A percentile compares a stretch with the other conserved stretches of the same genome.
Evolutionary conservation across 2,113 vertebrate species (phyloP).

Genomic region (Hippocampus abdominalis): DNA sequence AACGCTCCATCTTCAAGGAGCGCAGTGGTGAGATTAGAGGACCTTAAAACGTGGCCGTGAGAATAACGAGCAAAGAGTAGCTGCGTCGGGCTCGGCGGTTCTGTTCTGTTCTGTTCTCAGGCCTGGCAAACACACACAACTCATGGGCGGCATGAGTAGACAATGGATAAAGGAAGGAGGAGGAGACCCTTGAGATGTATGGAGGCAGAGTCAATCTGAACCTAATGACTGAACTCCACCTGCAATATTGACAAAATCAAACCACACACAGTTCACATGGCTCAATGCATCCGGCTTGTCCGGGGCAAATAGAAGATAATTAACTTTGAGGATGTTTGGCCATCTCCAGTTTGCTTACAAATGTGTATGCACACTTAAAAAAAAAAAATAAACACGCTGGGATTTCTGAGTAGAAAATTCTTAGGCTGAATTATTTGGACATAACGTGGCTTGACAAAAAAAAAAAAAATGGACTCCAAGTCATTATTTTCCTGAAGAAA

Average conservation of each 20-base stretch:
- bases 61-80: slow-evolving; percentile 24
- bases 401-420: too few relatives aligned
- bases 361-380: too few relatives aligned
- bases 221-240: slow-evolving; percentile 27
- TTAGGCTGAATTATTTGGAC: too few relatives aligned
- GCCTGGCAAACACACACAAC: slow-evolving; percentile 26
- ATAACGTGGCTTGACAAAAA: too few relatives aligned
- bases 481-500: too few relatives aligned
- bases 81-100: slow-evolving; percentile 17
- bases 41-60: slow-evolving; percentile 33
- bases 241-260: slow-evolving; percentile 27
- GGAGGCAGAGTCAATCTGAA: slow-evolving; percentile 22
- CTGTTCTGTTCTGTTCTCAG: neutral
- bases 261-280: slow-evolving; percentile 9
- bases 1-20: slow-evolving; percentile 30
- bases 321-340: neutral
- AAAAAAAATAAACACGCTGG: too few relatives aligned
- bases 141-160: neutral
- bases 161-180: slow-evolving; percentile 19
- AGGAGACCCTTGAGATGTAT: slow-evolving; percentile 45
- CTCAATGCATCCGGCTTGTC: neutral
- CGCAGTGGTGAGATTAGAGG: slow-evolving; percentile 26
- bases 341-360: neutral
- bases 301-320: too few relatives aligned
- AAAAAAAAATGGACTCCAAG: too few relatives aligned